phyloP scores from a whole-genome alignment of 2,113 vertebrate genomes.

The Amphiprion ocellaris region DNA sequence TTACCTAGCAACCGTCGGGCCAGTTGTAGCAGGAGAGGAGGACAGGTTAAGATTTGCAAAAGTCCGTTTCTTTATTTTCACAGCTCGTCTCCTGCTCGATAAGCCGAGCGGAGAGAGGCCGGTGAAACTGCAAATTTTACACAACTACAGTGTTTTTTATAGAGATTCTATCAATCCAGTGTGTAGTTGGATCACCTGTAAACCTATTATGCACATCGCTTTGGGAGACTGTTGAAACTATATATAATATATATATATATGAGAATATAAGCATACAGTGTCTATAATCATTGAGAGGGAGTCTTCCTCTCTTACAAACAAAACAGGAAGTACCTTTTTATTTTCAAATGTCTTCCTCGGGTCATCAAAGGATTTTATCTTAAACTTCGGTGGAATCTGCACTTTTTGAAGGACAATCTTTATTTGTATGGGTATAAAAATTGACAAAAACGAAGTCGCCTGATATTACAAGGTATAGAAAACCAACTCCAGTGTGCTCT shows the following conservation, averaged over 20 bases:
- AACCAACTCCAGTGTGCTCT: conserved; percentile 85
- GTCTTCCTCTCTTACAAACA: conserved; percentile 74
- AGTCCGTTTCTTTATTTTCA: conserved; percentile 75
- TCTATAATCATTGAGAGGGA: conserved; percentile 76
- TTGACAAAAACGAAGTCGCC: conserved; percentile 82
- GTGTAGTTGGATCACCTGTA: conserved; percentile 82
- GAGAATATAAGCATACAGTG: conserved; percentile 78
- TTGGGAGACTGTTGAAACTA: conserved; percentile 86
- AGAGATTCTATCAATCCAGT: conserved; percentile 80
- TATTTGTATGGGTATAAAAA: conserved; percentile 87
- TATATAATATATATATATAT: conserved; percentile 53
- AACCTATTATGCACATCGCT: conserved; percentile 87
- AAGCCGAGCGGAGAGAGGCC: conserved; percentile 58
- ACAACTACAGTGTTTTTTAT: conserved; percentile 78
- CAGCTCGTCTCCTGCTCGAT: conserved; percentile 62
- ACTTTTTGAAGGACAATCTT: conserved; percentile 92
- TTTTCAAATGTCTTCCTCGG: conserved; percentile 85
- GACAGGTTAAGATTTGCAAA: conserved; percentile 73
- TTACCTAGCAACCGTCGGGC: conserved; percentile 78
- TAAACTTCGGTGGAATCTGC: conserved; percentile 84
- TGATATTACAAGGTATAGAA: conserved; percentile 85
- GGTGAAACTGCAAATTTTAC: conserved; percentile 80
- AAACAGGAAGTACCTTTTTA: conserved; percentile 83
- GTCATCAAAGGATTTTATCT: conserved; percentile 85
- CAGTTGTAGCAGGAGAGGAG: conserved; percentile 86